Conservation (phyloP, 2,797 vertebrate species). For the Helicolenus hilgendorfi region DNA sequence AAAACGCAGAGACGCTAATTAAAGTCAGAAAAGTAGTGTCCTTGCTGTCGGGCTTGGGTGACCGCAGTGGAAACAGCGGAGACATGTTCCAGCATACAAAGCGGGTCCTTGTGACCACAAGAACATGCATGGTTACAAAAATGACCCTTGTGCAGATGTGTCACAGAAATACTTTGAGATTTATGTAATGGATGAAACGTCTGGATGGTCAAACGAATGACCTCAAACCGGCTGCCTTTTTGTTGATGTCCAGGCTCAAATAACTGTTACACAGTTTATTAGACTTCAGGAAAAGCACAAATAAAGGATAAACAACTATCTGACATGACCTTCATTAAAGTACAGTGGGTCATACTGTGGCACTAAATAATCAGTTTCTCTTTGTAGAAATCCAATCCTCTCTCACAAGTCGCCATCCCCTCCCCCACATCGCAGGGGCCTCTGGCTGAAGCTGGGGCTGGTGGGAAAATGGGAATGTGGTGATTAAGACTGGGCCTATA, state of each 20-base stretch:
- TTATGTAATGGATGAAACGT: constrained; percentile 27
- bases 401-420: constrained; percentile 29
- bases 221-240: constrained; percentile 7
- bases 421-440: constrained; percentile 64
- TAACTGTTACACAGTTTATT: constrained; percentile 8
- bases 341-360: constrained; percentile 2
- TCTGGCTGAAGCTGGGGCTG: constrained; percentile 80
- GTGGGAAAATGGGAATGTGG: constrained; percentile 91
- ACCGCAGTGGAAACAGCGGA: constrained; percentile 58
- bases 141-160: constrained; percentile 16
- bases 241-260: constrained; percentile 2
- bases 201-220: not conserved
- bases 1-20: constrained; percentile 77
- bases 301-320: constrained; percentile 22
- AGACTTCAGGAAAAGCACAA: constrained; percentile 1
- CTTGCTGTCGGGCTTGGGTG: constrained; percentile 75
- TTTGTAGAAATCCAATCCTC: constrained; percentile 49
- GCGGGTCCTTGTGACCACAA: constrained; percentile 42
- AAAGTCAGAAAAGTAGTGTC: constrained; percentile 69
- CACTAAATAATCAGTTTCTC: constrained; percentile 46
- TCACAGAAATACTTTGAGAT: constrained; percentile 19
- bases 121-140: constrained; percentile 31
- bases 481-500: constrained; percentile 90
- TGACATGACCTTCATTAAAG: constrained; percentile 27
- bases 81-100: constrained; percentile 58